Evolutionary conservation across 1,140 invertebrate species (phyloP), one percentile per base, ranked within the genome.

Genomic region (Muscidifurax raptorellus): DNA sequence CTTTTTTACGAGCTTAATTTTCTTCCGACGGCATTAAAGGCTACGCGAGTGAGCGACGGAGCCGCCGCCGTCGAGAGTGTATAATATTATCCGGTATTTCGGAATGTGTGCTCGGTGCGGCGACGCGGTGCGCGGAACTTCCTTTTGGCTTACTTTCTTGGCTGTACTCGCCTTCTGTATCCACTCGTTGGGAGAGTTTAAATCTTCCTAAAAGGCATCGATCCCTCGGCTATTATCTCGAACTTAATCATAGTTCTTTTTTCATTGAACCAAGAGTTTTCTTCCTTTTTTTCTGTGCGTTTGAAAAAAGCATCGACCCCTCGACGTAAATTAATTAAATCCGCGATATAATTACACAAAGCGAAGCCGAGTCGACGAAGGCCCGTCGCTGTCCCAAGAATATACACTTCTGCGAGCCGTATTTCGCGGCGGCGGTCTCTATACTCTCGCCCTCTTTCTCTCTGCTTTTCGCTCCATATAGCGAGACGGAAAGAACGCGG

Each of bases 1-100:
- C 74, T 82, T 88, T 87, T 89, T 89, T 89, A 89, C 86, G 87
- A 89, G 86, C 85, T 87, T 86, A 87, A 89, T 87, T 89, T 89
- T 87, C 85, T 86, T 86, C 86, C 86, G 87, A 85, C 47, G 86
- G 86, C 85, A 86, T 87, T 89, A 87, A 86, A 85, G 72, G 80
- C 5, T 27, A 75, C n/a, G 83, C 59, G 76, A 85, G 36, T 40
- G 52, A 59, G 18, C 52, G 52, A 59, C 52, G 52, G 52, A n/a
- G 52, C 52, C 52, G 52, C 52, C 52, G 22, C 52, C 74, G 25
- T 22, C 15, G 52, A 59, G 13, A 25, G 64, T 40, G 22, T 36
- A 59, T 59, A 59, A 59, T 59, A 59, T 40, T 59, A 64, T 72
- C 76, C 82, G 82, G 64, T 72, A 66, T 79, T 80, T 80, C 27